These are phyloP conservation scores for Rhyacophila evoluta DNA, from an alignment of 2,888 invertebrate genomes.

Conservation along the genomic window DNA sequence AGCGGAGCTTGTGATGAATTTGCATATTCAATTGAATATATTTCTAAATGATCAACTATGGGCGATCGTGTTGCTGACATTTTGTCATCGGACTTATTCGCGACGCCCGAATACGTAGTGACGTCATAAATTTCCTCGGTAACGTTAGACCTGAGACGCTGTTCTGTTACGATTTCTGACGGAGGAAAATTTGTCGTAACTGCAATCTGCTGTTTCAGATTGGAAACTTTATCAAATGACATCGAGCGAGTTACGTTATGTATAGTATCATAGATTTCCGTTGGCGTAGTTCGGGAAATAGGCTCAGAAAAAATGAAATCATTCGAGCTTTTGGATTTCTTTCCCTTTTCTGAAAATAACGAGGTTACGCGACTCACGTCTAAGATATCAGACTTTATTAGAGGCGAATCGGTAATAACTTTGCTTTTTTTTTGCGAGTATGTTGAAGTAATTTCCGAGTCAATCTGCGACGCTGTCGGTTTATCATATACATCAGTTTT, in stretches of 20 bases:
- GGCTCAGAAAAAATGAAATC: background rate
- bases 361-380: background rate
- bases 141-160: background rate
- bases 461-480: background rate
- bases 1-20: background rate
- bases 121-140: background rate
- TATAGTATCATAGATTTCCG: background rate
- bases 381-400: conserved; percentile 15
- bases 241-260: background rate
- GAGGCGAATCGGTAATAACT: conserved; percentile 1
- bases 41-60: conserved; percentile 35
- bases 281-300: background rate
- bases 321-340: background rate
- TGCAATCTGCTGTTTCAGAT: background rate
- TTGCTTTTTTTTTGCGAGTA: background rate
- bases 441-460: background rate
- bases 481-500: background rate
- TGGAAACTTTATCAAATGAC: background rate
- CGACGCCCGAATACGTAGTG: background rate
- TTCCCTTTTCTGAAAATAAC: background rate
- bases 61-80: background rate
- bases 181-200: background rate
- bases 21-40: conserved; percentile 31
- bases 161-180: background rate
- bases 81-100: background rate